A percentile compares a stretch with the other conserved stretches of the same genome.
Conservation (phyloP, 2,888 invertebrate genomes). For the Xylophagus ater region DNA sequence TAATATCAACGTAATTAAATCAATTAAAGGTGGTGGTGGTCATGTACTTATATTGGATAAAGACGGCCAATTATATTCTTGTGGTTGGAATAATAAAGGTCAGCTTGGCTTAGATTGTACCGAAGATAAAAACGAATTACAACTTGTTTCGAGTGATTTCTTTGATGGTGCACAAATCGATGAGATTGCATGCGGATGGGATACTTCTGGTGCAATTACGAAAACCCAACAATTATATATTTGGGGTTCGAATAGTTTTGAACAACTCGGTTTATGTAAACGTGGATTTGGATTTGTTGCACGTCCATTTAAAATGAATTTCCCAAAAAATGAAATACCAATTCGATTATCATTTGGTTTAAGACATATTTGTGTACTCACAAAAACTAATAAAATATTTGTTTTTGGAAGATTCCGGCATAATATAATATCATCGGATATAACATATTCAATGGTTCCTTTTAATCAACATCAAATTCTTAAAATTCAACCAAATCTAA, state of each 20-base stretch:
- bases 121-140: constrained; percentile 32
- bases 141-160: constrained; percentile 40
- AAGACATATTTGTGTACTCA: constrained; percentile 33
- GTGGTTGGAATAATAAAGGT: constrained; percentile 68
- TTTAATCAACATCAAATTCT: constrained; percentile 29
- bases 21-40: constrained; percentile 65
- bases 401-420: constrained; percentile 31
- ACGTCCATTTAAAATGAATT: constrained; percentile 28
- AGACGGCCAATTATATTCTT: constrained; percentile 57
- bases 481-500: constrained; percentile 32
- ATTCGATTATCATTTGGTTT: constrained; percentile 31
- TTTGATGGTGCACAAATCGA: constrained; percentile 54
- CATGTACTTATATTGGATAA: constrained; percentile 59
- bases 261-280: constrained; percentile 58
- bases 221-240: constrained; percentile 56
- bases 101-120: constrained; percentile 48
- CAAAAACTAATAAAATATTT: constrained; percentile 30
- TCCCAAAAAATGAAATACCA: constrained; percentile 29
- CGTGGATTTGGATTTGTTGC: constrained; percentile 33
- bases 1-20: constrained; percentile 40
- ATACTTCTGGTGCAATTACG: constrained; percentile 64
- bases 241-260: constrained; percentile 74
- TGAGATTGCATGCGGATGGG: constrained; percentile 69
- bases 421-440: constrained; percentile 25
- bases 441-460: constrained; percentile 28